Conservation (phyloP, 2,797 vertebrate species). For the Eutrigla gurnardus region DNA sequence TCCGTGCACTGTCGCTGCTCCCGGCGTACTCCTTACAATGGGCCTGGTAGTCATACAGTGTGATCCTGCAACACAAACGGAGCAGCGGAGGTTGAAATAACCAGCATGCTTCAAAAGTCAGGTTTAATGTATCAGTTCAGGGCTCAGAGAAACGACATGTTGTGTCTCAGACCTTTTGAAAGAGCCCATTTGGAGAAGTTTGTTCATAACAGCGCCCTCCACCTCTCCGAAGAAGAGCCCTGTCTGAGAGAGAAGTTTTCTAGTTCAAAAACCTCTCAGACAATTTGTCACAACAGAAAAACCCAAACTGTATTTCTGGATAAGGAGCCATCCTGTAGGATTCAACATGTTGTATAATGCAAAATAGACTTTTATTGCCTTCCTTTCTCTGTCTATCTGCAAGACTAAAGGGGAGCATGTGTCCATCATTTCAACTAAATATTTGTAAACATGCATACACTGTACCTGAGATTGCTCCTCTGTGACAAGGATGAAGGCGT, state of each 20-base stretch:
- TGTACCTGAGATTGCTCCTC: conserved; percentile 93
- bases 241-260: conserved; percentile 84
- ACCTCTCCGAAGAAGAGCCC: conserved; percentile 97
- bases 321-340: background rate
- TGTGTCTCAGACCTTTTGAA: conserved; percentile 91
- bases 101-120: background rate
- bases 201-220: conserved; percentile 98
- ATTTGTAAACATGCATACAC: conserved; percentile 17
- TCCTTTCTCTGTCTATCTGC: background rate
- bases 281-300: background rate
- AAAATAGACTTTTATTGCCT: background rate
- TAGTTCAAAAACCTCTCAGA: background rate
- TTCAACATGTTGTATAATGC: background rate
- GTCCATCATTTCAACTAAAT: background rate
- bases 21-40: conserved; percentile 93
- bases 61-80: conserved; percentile 86
- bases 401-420: background rate
- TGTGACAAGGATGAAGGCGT: conserved; percentile 97
- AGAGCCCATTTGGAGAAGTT: conserved; percentile 96
- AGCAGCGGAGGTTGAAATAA: background rate
- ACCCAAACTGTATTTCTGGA: background rate
- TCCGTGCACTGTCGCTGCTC: conserved; percentile 91
- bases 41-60: conserved; percentile 97
- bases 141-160: background rate
- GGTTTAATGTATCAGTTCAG: background rate